Evolutionary conservation across 1,140 invertebrate genomes (phyloP), one percentile per base, ranked within the genome.

Genomic region (Pissodes strobi): DNA sequence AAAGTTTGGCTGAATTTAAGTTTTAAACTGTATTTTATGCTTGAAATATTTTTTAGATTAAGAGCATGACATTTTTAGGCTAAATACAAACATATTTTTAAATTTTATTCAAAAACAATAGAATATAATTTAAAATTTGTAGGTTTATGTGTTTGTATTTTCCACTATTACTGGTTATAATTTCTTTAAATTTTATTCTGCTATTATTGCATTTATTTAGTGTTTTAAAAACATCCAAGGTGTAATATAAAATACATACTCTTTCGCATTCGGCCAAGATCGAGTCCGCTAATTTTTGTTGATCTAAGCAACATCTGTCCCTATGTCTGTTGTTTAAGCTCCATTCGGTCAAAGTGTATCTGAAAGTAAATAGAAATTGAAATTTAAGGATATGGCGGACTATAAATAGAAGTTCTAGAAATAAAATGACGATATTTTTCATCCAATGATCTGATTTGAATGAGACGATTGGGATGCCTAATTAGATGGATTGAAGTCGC

Each of bases 311-410:
- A 39, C 85, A 86, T 63, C 86, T 80, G 72, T 83, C 85, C 71
- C 86, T 83, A 27, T 82, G 77, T 48, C 81, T 79, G 73, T 89
- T 89, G 70, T 86, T 88, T 39, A 87, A 76, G 72, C 85, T 81
- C 90, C 90, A 92, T 77, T 92, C 88, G 39, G 84, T 77, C 30
- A 89, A 73, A 0, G 88, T 88, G 70, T 87, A 90, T 69, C 83
- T 85, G 53, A 38, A 70, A 60, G 12, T 12, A 1, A 48, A 30
- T 15, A 27, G 12, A 21, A 19, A n/a, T 19, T n/a, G n/a, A n/a
- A n/a, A n/a, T n/a, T n/a, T n/a, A n/a, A 2, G 6, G 5, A 39
- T 1, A 2, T 39, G 12, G 12, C 4, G 13, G 18, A 19, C 22
- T 4, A 45, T 18, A 49, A 49, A 8, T 12, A 25, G 15, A 25